phyloP scores from a whole-genome alignment of 2,113 vertebrate genomes.

The Salvelinus alpinus region DNA sequence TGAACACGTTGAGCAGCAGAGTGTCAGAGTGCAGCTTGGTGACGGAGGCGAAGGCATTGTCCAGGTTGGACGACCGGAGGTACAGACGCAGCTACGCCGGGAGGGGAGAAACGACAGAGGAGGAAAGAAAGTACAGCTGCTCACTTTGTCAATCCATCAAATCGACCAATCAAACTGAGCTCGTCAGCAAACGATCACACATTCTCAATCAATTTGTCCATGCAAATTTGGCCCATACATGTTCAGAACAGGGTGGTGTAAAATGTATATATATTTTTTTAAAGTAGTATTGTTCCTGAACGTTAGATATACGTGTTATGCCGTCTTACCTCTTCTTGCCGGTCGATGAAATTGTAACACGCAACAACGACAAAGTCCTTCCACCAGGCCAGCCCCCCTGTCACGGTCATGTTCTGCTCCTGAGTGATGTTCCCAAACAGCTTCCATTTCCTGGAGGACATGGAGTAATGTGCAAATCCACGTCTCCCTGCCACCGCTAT shows the following conservation, averaged over 20 bases:
- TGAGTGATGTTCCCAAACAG: slow-evolving; percentile 98
- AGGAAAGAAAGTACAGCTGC: too few relatives aligned
- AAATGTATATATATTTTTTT: too few relatives aligned
- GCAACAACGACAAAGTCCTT: slow-evolving; percentile 95
- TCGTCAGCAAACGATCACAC: too few relatives aligned
- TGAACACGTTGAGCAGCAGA: slow-evolving; percentile 92
- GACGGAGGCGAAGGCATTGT: slow-evolving; percentile 93
- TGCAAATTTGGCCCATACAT: too few relatives aligned
- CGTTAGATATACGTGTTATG: too few relatives aligned
- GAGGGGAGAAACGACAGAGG: background rate
- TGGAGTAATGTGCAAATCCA: slow-evolving; percentile 97
- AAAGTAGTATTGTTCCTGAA: too few relatives aligned
- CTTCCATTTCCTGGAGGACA: slow-evolving; percentile 97
- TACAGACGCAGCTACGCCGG: slow-evolving; percentile 86
- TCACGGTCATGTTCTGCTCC: slow-evolving; percentile 98
- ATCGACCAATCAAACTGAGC: too few relatives aligned
- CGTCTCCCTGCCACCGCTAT: slow-evolving; percentile 93
- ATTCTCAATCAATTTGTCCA: too few relatives aligned
- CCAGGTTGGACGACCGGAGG: slow-evolving; percentile 89
- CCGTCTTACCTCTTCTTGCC: slow-evolving; percentile 87
- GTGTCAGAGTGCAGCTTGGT: slow-evolving; percentile 90
- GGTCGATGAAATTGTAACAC: slow-evolving; percentile 95
- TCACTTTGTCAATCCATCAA: too few relatives aligned
- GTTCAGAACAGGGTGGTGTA: too few relatives aligned
- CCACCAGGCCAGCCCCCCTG: slow-evolving; percentile 97